Conservation (phyloP, 2,888 invertebrate species). For the Polymixis lichenea region DNA sequence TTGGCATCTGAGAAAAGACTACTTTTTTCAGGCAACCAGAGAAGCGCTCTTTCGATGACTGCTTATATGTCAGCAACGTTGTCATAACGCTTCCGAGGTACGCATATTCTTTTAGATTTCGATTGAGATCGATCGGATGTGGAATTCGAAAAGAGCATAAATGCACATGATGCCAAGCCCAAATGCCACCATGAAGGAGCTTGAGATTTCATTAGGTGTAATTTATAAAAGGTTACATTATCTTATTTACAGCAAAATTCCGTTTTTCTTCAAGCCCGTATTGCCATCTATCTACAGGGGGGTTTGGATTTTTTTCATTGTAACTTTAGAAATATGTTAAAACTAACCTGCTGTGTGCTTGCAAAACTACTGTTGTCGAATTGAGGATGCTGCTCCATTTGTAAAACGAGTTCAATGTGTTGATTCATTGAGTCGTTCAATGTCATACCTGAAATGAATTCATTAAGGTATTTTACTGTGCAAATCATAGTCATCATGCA, state of each 20-base stretch:
- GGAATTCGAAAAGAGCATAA: neutral
- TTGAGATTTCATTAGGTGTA: neutral
- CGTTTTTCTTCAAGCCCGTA: neutral
- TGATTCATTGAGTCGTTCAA: conserved; percentile 90
- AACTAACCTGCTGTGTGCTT: conserved; percentile 86
- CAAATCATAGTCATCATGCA: neutral
- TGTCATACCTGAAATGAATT: conserved; percentile 85
- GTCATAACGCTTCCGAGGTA: neutral
- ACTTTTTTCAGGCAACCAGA: neutral
- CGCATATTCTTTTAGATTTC: neutral
- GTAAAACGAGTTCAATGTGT: conserved; percentile 89
- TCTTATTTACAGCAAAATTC: neutral
- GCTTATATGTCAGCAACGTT: neutral
- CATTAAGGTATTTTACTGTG: conserved; percentile 27
- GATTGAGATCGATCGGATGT: neutral
- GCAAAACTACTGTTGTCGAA: conserved; percentile 89
- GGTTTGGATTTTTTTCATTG: neutral
- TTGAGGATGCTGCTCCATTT: conserved; percentile 89
- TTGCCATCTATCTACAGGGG: neutral
- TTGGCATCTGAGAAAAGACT: neutral
- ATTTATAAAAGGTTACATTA: neutral
- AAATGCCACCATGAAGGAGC: neutral
- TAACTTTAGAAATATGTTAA: neutral
- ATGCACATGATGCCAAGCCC: neutral
- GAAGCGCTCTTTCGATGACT: neutral